phyloP scores from a whole-genome alignment of 2,113 vertebrate genomes.

The Anoplopoma fimbria region DNA sequence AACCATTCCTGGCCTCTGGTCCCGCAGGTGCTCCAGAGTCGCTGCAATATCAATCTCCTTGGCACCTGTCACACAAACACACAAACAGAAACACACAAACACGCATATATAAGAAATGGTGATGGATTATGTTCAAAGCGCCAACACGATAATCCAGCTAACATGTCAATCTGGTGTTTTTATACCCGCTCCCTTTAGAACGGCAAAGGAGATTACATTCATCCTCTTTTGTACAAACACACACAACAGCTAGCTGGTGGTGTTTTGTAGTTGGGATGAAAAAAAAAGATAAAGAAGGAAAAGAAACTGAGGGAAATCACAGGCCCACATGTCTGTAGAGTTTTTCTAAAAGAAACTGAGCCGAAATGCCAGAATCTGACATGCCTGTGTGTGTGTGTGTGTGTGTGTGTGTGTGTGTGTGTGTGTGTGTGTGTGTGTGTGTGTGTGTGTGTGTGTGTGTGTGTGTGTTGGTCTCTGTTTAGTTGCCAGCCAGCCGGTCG shows the following conservation, averaged over 20 bases:
- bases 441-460: neutral
- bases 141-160: slow-evolving; percentile 74
- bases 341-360: slow-evolving; percentile 14
- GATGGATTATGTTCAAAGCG: slow-evolving; percentile 79
- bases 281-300: slow-evolving; percentile 19
- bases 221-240: slow-evolving; percentile 42
- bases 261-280: slow-evolving; percentile 33
- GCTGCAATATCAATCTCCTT: slow-evolving; percentile 99
- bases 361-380: slow-evolving; percentile 20
- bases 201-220: slow-evolving; percentile 81
- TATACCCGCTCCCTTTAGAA: slow-evolving; percentile 65
- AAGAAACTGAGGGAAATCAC: slow-evolving; percentile 29
- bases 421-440: neutral
- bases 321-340: neutral
- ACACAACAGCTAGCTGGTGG: slow-evolving; percentile 28
- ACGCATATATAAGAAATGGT: slow-evolving; percentile 40
- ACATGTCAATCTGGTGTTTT: slow-evolving; percentile 81
- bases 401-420: neutral
- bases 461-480: neutral
- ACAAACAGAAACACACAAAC: slow-evolving; percentile 50
- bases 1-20: slow-evolving; percentile 97
- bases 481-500: slow-evolving; percentile 2
- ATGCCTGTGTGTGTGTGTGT: neutral
- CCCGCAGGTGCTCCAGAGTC: slow-evolving; percentile 96
- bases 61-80: slow-evolving; percentile 87